Conservation (phyloP, 2,888 invertebrate species). For the Geotrupes spiniger region DNA sequence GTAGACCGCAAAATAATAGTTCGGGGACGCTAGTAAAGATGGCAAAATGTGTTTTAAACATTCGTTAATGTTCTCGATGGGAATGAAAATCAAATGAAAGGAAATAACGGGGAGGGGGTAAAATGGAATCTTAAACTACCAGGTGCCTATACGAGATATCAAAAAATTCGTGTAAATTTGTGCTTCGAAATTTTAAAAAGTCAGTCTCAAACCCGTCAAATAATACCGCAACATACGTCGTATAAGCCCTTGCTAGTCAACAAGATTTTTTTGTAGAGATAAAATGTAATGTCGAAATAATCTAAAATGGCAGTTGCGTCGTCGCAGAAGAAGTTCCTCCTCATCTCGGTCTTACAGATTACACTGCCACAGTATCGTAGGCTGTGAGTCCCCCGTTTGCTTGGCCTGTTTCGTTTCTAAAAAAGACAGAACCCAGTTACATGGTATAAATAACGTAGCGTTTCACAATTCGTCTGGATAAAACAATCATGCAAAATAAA, state of each 20-base stretch:
- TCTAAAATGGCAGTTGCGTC: conserved; percentile 8
- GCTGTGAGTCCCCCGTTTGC: conserved; percentile 90
- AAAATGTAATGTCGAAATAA: conserved; percentile 7
- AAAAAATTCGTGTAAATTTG: conserved; percentile 18
- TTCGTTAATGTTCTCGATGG: conserved; percentile 21
- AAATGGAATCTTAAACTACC: conserved; percentile 25
- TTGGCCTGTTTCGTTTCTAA: conserved; percentile 86
- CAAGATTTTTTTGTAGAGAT: too few relatives aligned
- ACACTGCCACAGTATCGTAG: conserved; percentile 99
- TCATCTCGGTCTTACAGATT: conserved; percentile 69
- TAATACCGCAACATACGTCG: conserved; percentile 14
- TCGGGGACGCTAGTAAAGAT: conserved; percentile 25
- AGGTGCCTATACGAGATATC: conserved; percentile 32
- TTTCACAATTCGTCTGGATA: background rate
- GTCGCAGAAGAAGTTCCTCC: conserved; percentile 20
- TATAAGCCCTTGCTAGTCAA: conserved; percentile 10
- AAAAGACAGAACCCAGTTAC: conserved; percentile 33
- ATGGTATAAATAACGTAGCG: background rate
- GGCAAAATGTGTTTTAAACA: conserved; percentile 45
- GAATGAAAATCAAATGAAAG: too few relatives aligned
- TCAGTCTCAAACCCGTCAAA: conserved; percentile 34
- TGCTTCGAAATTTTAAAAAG: conserved; percentile 22
- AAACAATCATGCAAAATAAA: background rate
- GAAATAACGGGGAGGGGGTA: conserved; percentile 31
- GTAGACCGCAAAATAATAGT: conserved; percentile 17